A percentile compares a stretch with the other conserved stretches of the same genome.
Conservation (phyloP, 2,888 invertebrate species). For the Nomada hirtipes region DNA sequence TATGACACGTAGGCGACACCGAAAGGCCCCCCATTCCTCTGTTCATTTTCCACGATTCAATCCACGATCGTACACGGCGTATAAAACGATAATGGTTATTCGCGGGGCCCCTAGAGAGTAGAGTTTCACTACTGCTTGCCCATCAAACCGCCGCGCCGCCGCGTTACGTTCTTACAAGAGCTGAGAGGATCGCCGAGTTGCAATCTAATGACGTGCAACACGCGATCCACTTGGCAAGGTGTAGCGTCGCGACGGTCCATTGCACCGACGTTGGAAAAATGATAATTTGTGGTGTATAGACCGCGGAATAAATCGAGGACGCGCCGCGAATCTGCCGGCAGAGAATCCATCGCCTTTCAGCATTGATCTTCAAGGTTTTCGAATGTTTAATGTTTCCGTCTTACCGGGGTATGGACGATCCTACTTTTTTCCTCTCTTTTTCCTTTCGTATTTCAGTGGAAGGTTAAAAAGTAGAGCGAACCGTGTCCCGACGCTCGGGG, state of each 20-base stretch:
- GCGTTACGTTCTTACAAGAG: constrained; percentile 46
- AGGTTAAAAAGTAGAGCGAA: too few relatives aligned
- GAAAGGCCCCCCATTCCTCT: background rate
- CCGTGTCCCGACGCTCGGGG: too few relatives aligned
- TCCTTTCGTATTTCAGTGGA: too few relatives aligned
- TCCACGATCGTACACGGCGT: background rate
- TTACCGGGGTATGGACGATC: too few relatives aligned
- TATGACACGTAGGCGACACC: constrained; percentile 9
- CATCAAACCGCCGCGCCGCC: constrained; percentile 36
- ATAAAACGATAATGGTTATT: constrained; percentile 34
- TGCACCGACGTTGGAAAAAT: constrained; percentile 46
- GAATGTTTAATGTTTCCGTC: too few relatives aligned
- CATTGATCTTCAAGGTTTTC: background rate
- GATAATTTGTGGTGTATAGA: constrained; percentile 36
- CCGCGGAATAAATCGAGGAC: background rate
- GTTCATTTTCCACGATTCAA: background rate
- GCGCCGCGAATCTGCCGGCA: background rate
- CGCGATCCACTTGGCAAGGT: constrained; percentile 55
- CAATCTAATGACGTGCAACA: constrained; percentile 68
- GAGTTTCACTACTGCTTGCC: constrained; percentile 48
- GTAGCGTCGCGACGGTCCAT: constrained; percentile 52
- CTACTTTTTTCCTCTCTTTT: too few relatives aligned
- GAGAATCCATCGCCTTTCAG: background rate
- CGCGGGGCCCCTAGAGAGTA: constrained; percentile 10
- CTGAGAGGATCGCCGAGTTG: constrained; percentile 48